These are phyloP conservation scores for Penaeus chinensis DNA, from an alignment of 1,140 invertebrate genomes.

Conservation along the genomic window DNA sequence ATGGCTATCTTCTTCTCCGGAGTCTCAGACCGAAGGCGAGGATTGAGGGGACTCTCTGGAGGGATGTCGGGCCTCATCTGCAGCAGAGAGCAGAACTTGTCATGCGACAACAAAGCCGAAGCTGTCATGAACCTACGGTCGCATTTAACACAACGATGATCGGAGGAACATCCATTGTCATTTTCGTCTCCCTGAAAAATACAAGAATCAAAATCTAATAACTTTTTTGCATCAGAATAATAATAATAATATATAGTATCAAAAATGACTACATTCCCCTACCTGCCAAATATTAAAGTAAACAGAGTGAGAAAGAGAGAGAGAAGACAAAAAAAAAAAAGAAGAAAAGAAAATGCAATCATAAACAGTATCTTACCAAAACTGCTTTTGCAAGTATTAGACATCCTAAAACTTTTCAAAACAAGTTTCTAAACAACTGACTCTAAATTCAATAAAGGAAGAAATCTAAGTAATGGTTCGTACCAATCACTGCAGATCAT, in stretches of 20 bases:
- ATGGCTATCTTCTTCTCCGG: slow-evolving; percentile 57
- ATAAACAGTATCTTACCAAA: too few species aligned
- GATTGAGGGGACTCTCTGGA: slow-evolving; percentile 22
- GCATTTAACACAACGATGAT: slow-evolving; percentile 41
- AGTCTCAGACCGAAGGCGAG: slow-evolving; percentile 39
- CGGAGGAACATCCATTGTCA: background rate
- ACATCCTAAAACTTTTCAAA: too few species aligned
- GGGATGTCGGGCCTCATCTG: slow-evolving; percentile 43
- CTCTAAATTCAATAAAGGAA: too few species aligned
- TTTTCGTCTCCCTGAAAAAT: slow-evolving; percentile 17
- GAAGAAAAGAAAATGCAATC: too few species aligned
- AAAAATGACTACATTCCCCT: background rate
- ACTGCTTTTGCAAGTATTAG: too few species aligned
- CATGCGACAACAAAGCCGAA: slow-evolving; percentile 43
- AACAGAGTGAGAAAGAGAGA: background rate
- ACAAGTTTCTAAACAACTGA: background rate
- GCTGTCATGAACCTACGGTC: slow-evolving; percentile 31
- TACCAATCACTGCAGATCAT: background rate
- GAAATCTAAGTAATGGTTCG: background rate
- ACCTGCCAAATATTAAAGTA: background rate
- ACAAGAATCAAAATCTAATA: background rate
- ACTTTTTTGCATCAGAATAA: background rate
- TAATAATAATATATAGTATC: background rate
- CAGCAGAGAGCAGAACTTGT: slow-evolving; percentile 43
- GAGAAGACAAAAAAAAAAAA: too few species aligned